Percentiles rank a stretch among this genome's conserved stretches.
These are phyloP conservation scores for Copidosoma floridanum DNA, from an alignment of 1,140 invertebrate genomes.

Conservation along the genomic window DNA sequence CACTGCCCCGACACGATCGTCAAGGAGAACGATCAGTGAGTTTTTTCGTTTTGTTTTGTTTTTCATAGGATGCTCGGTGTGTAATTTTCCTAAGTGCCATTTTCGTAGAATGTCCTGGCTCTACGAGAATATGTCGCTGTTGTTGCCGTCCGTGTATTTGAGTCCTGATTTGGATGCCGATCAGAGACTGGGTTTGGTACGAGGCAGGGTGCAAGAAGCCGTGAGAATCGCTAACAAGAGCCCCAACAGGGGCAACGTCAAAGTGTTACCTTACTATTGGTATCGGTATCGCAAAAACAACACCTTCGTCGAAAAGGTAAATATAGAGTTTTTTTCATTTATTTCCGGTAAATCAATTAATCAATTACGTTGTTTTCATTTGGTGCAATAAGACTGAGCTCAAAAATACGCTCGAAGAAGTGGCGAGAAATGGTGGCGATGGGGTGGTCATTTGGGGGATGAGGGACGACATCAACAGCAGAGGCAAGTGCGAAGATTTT, in stretches of 20 bases:
- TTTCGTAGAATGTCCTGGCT: slow-evolving; percentile 64
- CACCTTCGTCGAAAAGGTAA: slow-evolving; percentile 60
- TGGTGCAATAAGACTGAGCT: no score
- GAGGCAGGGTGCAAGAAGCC: slow-evolving; percentile 65
- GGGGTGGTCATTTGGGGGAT: background rate
- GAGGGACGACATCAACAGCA: background rate
- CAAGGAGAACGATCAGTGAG: slow-evolving; percentile 66
- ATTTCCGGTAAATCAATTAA: no score
- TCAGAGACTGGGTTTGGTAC: slow-evolving; percentile 60
- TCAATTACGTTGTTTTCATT: no score
- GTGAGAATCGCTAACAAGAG: slow-evolving; percentile 53
- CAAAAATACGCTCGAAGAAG: no score
- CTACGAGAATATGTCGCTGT: slow-evolving; percentile 59
- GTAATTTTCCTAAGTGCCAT: no score
- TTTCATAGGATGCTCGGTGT: no score
- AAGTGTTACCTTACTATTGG: slow-evolving; percentile 68
- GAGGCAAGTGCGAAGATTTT: background rate
- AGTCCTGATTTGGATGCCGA: slow-evolving; percentile 46
- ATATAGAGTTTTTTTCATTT: no score
- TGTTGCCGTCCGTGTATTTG: slow-evolving; percentile 71
- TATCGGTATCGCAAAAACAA: slow-evolving; percentile 63
- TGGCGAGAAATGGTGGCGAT: background rate
- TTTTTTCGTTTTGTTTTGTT: no score
- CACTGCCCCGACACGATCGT: slow-evolving; percentile 57
- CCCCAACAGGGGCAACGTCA: slow-evolving; percentile 30